These are phyloP conservation scores for Conomelus anceps DNA, from an alignment of 2,888 invertebrate genomes.

Conservation along the genomic window DNA sequence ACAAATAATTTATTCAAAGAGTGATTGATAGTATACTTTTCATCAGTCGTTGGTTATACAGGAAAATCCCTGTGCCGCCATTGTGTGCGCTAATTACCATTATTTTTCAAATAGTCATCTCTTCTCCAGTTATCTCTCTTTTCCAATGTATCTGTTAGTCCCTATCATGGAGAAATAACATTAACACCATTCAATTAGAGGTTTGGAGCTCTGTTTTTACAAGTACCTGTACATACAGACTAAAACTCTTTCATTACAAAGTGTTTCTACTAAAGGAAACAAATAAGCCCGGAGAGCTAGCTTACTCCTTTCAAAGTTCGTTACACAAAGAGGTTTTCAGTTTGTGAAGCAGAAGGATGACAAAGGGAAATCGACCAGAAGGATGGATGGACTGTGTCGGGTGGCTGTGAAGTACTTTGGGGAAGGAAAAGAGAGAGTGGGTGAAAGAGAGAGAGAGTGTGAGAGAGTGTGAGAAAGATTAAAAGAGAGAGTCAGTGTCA, in stretches of 20 bases:
- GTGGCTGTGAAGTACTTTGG: neutral
- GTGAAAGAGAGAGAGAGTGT: neutral
- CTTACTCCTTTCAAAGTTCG: neutral
- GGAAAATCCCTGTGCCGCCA: too few species aligned
- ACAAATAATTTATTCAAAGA: too few species aligned
- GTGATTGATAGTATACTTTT: too few species aligned
- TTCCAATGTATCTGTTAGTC: too few species aligned
- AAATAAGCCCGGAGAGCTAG: neutral
- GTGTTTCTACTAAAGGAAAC: neutral
- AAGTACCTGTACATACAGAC: neutral
- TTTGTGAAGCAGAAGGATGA: neutral
- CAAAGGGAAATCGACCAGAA: neutral
- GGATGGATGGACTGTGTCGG: neutral
- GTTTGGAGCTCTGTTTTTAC: neutral
- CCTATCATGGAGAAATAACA: neutral
- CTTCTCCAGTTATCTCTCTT: too few species aligned
- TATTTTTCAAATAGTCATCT: too few species aligned
- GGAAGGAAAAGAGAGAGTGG: too few species aligned
- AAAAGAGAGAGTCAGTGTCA: neutral
- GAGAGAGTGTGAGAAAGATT: too few species aligned
- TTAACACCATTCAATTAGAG: too few species aligned
- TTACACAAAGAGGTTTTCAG: neutral
- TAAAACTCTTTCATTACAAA: neutral
- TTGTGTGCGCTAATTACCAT: too few species aligned
- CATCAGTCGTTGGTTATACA: too few species aligned